A percentile compares a stretch with the other conserved stretches of the same genome.
These are phyloP conservation scores for Synanthedon andrenaeformis DNA, from an alignment of 2,888 invertebrate genomes.

Conservation along the genomic window DNA sequence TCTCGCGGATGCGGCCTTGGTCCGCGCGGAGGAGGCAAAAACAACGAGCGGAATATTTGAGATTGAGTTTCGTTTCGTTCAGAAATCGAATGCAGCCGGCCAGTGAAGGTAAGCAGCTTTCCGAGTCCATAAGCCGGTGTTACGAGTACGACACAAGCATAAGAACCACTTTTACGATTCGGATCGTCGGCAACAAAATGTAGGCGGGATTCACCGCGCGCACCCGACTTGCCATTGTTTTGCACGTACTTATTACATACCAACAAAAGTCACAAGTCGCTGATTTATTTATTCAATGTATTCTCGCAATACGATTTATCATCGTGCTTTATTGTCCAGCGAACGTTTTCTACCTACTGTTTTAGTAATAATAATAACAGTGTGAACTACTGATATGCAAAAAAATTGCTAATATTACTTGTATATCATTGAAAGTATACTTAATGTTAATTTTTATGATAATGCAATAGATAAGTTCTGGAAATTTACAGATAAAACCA, in stretches of 20 bases:
- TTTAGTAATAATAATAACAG: too few species aligned
- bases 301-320: too few species aligned
- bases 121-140: slow-evolving; percentile 27
- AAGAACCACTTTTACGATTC: slow-evolving; percentile 21
- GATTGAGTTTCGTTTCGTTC: slow-evolving; percentile 19
- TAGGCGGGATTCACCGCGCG: slow-evolving; percentile 29
- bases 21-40: slow-evolving; percentile 21
- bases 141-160: slow-evolving; percentile 14
- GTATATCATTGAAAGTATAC: too few species aligned
- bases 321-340: too few species aligned
- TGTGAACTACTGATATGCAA: too few species aligned
- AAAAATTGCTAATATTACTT: too few species aligned
- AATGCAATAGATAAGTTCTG: too few species aligned
- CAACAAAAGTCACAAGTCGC: too few species aligned
- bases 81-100: slow-evolving; percentile 25
- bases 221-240: slow-evolving; percentile 17
- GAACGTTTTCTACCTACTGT: too few species aligned
- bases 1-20: slow-evolving; percentile 42
- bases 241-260: not conserved
- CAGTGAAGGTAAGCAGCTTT: slow-evolving; percentile 59
- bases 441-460: too few species aligned
- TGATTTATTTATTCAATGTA: too few species aligned
- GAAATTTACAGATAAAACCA: too few species aligned
- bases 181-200: slow-evolving; percentile 8
- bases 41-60: slow-evolving; percentile 26